phyloP scores from a whole-genome alignment of 2,888 invertebrate genomes.

The Melinaea marsaeus region DNA sequence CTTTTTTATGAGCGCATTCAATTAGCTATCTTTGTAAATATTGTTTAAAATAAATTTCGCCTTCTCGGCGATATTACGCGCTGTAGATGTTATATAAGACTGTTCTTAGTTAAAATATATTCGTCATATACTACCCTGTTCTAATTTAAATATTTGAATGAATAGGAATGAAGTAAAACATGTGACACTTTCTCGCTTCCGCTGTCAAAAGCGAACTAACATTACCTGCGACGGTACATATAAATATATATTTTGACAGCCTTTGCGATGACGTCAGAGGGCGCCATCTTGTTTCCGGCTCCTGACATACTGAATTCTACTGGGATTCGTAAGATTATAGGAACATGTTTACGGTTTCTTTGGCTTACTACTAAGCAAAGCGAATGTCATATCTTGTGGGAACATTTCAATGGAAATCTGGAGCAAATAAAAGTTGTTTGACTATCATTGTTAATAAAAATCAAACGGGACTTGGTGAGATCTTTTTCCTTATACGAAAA shows the following conservation, averaged over 20 bases:
- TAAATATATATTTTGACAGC: conserved; percentile 6
- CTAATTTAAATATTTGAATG: too few relatives aligned
- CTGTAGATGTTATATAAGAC: too few relatives aligned
- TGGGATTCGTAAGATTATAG: conserved; percentile 1
- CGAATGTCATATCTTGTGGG: background rate
- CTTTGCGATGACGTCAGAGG: conserved; percentile 4
- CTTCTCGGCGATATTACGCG: too few relatives aligned
- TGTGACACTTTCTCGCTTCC: background rate
- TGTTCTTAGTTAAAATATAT: too few relatives aligned
- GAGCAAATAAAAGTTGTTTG: background rate
- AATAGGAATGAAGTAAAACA: too few relatives aligned
- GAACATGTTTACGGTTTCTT: conserved; percentile 2
- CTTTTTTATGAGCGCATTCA: conserved; percentile 1
- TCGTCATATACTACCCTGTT: too few relatives aligned
- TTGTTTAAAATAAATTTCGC: background rate
- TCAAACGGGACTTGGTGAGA: too few relatives aligned
- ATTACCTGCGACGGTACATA: background rate
- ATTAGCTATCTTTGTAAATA: background rate
- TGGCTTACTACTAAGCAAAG: background rate
- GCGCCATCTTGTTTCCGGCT: conserved; percentile 5
- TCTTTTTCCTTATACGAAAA: too few relatives aligned
- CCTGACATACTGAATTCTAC: conserved; percentile 5
- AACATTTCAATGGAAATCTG: background rate
- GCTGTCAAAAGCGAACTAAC: conserved; percentile 5
- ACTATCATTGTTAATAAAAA: too few relatives aligned